Conservation (phyloP, 2,113 vertebrate genomes). For the Oreochromis niloticus region DNA sequence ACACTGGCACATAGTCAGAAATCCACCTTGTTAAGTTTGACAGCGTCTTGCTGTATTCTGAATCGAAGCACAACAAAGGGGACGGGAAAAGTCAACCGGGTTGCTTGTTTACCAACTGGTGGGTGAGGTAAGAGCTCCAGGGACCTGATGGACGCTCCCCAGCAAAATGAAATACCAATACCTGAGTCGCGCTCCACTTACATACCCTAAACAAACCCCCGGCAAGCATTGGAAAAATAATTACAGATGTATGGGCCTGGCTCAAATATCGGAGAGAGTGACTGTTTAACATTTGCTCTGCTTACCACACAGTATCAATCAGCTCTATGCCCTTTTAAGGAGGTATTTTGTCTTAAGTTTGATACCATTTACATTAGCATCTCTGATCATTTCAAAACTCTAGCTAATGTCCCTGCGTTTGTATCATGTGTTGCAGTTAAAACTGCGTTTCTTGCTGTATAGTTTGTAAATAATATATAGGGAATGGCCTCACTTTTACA, state of each 20-base stretch:
- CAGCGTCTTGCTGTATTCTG: not conserved
- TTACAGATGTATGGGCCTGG: constrained; percentile 28
- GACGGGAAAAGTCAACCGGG: constrained; percentile 51
- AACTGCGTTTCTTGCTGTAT: no score
- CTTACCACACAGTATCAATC: not conserved
- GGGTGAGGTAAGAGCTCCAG: constrained; percentile 24
- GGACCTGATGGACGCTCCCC: constrained; percentile 18
- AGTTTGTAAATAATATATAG: no score
- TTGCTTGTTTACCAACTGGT: constrained; percentile 43
- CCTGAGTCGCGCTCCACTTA: constrained; percentile 38
- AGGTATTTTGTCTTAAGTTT: not conserved
- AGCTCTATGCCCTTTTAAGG: not conserved
- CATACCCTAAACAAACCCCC: constrained; percentile 56
- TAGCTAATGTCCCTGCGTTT: not conserved
- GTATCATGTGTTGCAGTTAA: not conserved
- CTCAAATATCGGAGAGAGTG: not conserved
- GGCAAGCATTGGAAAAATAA: constrained; percentile 58
- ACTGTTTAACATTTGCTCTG: constrained; percentile 9
- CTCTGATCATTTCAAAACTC: not conserved
- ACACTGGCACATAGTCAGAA: constrained; percentile 10
- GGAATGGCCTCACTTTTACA: no score
- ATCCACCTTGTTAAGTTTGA: constrained; percentile 18
- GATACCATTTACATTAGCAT: not conserved
- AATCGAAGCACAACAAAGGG: constrained; percentile 6
- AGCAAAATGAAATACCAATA: constrained; percentile 62